Base-by-base conservation (phyloP, 2,797 vertebrate species). In the Coilia nasus region DNA sequence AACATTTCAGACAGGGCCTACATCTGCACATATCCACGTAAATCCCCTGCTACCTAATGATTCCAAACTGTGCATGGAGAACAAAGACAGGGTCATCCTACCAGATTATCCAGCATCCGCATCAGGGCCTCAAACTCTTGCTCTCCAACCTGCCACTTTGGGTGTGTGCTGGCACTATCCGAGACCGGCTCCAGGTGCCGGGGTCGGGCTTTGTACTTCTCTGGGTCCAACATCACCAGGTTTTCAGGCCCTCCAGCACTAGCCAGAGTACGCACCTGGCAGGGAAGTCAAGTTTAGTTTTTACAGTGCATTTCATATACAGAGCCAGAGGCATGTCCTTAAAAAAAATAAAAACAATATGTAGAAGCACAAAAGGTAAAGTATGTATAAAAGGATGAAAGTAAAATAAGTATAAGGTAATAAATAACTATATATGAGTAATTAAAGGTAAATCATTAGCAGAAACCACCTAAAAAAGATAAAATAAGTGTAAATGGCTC, bases 41-140 rank as follows among this genome's bases (percentile, higher is more conserved):
- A 64, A 64, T 64, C 62, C 62, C 62, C 62, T 28, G 62, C 10
- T 28, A 28, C 6, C 17, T 28, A 75, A 75, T 19, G 67, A 35
- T 41, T 15, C 14, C 67, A 15, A 35, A 75, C 67, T 35, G 23
- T 59, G 75, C 19, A 56, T 47, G 2, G n/a, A 17, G n/a, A 54
- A 9, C n/a, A 50, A 15, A 47, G 31, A 60, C n/a, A 46, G 7
- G 44, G 41, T 41, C 21, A 3, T 87, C 96, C 94, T 94, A 99
- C 98, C 97, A 99, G 95, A 91, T 99, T 99, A 93, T 99, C 98
- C 0, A 99, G 96, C 98, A 99, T 99, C 93, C 98, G 94, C 98
- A 99, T 99, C 67, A 98, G 96, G 84, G 98, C 98, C 94, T 99
- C 98, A 90, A 97, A 99, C 88, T 99, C 98, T 93, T 99, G 98